Evolutionary conservation across 2,113 vertebrate species (phyloP).

Genomic region (Zingel zingel): DNA sequence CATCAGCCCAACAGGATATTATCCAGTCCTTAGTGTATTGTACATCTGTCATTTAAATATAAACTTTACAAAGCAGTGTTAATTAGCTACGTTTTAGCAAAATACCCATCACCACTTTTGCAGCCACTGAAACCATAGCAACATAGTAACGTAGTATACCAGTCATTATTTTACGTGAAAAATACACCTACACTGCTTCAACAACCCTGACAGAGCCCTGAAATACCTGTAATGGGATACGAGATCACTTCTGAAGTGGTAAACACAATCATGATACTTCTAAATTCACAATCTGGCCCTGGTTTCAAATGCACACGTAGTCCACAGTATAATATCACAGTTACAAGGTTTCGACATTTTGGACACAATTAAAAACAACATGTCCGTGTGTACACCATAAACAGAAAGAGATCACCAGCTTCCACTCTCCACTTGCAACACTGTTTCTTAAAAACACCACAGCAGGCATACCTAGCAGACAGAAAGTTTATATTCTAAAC

Average conservation of each 20-base stretch:
- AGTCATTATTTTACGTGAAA: background rate
- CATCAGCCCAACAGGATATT: background rate
- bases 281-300: background rate
- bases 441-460: background rate
- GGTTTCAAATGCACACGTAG: background rate
- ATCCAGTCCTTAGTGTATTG: background rate
- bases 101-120: background rate
- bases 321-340: background rate
- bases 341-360: background rate
- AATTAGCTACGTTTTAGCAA: background rate
- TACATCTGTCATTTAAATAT: background rate
- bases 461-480: background rate
- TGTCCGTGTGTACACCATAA: background rate
- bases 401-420: background rate
- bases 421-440: background rate
- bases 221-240: background rate
- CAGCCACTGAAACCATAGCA: background rate
- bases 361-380: background rate
- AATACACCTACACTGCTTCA: background rate
- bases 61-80: background rate
- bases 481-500: conserved; percentile 18
- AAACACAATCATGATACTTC: background rate
- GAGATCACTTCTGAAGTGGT: background rate
- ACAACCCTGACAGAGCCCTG: background rate
- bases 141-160: background rate